Evolutionary conservation across 2,113 vertebrate species (phyloP).

Genomic region (Terrapene triunguis): DNA sequence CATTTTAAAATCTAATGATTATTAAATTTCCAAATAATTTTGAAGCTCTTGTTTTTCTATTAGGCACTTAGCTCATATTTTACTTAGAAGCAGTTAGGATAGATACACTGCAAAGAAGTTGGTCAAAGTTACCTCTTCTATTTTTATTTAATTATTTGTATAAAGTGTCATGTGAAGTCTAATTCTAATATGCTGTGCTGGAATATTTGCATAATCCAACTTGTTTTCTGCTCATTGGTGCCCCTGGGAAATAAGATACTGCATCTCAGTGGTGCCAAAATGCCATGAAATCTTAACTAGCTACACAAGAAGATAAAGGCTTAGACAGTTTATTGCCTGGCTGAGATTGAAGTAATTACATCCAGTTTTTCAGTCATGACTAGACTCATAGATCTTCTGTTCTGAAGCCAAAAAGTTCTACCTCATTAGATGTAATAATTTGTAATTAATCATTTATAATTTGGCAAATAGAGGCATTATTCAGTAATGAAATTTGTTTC

Average conservation of each 20-base stretch:
- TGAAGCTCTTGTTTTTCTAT: neutral
- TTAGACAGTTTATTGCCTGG: neutral
- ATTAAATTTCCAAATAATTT: neutral
- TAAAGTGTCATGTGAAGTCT: neutral
- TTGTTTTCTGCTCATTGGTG: neutral
- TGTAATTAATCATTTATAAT: conserved; percentile 37
- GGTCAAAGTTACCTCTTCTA: neutral
- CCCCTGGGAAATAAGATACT: neutral
- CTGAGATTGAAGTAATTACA: conserved; percentile 12
- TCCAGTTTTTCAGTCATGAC: neutral
- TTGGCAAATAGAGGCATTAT: conserved; percentile 10
- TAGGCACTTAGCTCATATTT: neutral
- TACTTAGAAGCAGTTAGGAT: neutral
- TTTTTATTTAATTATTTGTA: neutral
- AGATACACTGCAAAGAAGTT: neutral
- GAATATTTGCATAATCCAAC: neutral
- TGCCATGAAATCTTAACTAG: neutral
- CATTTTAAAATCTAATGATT: neutral
- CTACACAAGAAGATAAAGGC: neutral
- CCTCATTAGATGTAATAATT: conserved; percentile 49
- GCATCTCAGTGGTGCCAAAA: neutral
- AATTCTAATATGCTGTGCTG: neutral
- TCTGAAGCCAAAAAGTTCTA: conserved; percentile 31
- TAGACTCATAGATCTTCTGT: conserved; percentile 20
- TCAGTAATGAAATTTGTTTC: neutral